Conservation (phyloP, 2,797 vertebrate genomes). For the Chaenodraco wilsoni region DNA sequence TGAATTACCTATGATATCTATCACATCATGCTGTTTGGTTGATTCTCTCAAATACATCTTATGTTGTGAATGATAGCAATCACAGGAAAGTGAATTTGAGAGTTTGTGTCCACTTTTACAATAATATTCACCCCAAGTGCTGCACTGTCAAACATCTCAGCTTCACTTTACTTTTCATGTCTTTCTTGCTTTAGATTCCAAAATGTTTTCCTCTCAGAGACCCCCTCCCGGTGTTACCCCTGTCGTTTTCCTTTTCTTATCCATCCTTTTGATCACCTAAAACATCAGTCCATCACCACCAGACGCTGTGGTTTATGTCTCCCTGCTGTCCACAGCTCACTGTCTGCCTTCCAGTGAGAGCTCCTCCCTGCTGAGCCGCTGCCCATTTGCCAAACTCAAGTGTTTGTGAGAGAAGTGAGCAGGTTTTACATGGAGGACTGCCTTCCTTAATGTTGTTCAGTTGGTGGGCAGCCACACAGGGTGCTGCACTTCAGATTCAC, state of each 20-base stretch:
- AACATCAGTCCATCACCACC: conserved; percentile 80
- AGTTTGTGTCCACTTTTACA: conserved; percentile 37
- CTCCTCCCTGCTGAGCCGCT: conserved; percentile 71
- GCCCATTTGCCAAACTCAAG: conserved; percentile 72
- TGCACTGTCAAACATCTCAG: conserved; percentile 73
- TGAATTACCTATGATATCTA: conserved; percentile 53
- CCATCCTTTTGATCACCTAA: conserved; percentile 79
- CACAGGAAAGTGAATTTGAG: conserved; percentile 37
- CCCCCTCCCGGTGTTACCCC: conserved; percentile 70
- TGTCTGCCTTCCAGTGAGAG: conserved; percentile 78
- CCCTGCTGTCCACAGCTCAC: conserved; percentile 75
- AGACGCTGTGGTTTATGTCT: conserved; percentile 73
- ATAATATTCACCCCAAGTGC: conserved; percentile 52
- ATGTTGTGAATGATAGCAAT: conserved; percentile 29
- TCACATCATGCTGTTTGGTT: conserved; percentile 47
- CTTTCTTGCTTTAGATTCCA: conserved; percentile 63
- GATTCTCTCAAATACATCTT: conserved; percentile 39
- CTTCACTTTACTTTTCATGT: conserved; percentile 72
- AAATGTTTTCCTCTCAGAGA: conserved; percentile 70
- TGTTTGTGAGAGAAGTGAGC: conserved; percentile 69
- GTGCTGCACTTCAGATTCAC: conserved; percentile 69
- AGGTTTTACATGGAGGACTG: conserved; percentile 75
- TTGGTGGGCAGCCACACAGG: conserved; percentile 72
- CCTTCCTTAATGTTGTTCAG: conserved; percentile 74
- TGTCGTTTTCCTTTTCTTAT: conserved; percentile 76